Percentiles rank a stretch among this genome's conserved stretches.
These are phyloP conservation scores for Trissolcus basalis DNA, from an alignment of 1,140 invertebrate genomes.

Conservation along the genomic window DNA sequence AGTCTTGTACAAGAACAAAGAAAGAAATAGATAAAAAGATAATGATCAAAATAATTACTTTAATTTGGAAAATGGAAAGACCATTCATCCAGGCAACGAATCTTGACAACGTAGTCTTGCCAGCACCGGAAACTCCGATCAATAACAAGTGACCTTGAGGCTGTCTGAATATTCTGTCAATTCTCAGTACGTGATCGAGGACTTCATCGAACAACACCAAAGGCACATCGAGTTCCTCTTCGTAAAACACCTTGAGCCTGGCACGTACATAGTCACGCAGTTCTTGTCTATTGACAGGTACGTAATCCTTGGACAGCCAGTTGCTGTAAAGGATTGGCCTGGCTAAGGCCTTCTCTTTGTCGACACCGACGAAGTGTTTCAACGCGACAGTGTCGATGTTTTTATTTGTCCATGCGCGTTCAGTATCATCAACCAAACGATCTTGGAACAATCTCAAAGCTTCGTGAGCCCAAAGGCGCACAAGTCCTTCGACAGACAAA, in stretches of 20 bases:
- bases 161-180: slow-evolving; percentile 99
- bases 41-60: slow-evolving; percentile 75
- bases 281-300: slow-evolving; percentile 96
- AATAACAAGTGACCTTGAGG: slow-evolving; percentile 97
- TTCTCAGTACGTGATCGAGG: slow-evolving; percentile 97
- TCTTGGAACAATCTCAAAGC: slow-evolving; percentile 98
- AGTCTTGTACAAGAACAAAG: background rate
- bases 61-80: slow-evolving; percentile 97
- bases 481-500: slow-evolving; percentile 93
- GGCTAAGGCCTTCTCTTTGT: slow-evolving; percentile 88
- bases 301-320: slow-evolving; percentile 99
- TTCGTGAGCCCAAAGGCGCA: slow-evolving; percentile 98
- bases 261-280: slow-evolving; percentile 97
- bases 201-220: slow-evolving; percentile 99
- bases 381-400: slow-evolving; percentile 96
- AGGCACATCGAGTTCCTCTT: slow-evolving; percentile 99
- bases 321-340: slow-evolving; percentile 98
- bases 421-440: slow-evolving; percentile 94
- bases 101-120: slow-evolving; percentile 98
- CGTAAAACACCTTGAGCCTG: slow-evolving; percentile 98
- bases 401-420: slow-evolving; percentile 98
- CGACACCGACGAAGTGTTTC: slow-evolving; percentile 96
- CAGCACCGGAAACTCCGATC: slow-evolving; percentile 98
- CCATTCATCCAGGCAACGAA: slow-evolving; percentile 99
- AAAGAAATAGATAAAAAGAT: slow-evolving; percentile 3